A percentile compares a stretch with the other conserved stretches of the same genome.
Conservation (phyloP, 1,140 invertebrate genomes). For the Anoplophora glabripennis region DNA sequence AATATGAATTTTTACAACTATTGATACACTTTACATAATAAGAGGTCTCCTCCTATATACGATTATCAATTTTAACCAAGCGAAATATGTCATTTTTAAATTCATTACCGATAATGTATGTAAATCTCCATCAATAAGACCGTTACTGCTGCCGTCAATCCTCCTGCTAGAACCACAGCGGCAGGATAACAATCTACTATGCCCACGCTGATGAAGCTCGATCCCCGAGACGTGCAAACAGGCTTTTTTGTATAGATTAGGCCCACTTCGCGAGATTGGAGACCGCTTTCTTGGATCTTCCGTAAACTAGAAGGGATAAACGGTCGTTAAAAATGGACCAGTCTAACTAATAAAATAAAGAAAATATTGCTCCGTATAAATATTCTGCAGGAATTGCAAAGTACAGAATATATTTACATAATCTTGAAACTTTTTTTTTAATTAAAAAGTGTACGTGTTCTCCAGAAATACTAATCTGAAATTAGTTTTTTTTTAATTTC, state of each 20-base stretch:
- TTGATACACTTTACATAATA: too few relatives aligned
- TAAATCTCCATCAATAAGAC: too few relatives aligned
- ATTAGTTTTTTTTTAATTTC: too few relatives aligned
- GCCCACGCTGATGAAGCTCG: slow-evolving; percentile 44
- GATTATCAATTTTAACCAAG: too few relatives aligned
- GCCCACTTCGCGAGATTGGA: slow-evolving; percentile 56
- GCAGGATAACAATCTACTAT: slow-evolving; percentile 44
- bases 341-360: background rate
- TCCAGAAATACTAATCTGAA: too few relatives aligned
- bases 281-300: slow-evolving; percentile 58
- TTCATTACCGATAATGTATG: too few relatives aligned
- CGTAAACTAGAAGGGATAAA: slow-evolving; percentile 50
- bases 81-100: too few relatives aligned
- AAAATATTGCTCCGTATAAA: background rate
- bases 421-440: too few relatives aligned
- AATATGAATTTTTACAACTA: too few relatives aligned
- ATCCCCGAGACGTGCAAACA: slow-evolving; percentile 48
- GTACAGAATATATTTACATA: too few relatives aligned
- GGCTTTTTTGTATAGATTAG: slow-evolving; percentile 61
- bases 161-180: slow-evolving; percentile 32
- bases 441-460: too few relatives aligned
- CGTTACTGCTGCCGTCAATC: slow-evolving; percentile 1
- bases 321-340: background rate
- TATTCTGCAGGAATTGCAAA: background rate
- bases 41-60: too few relatives aligned